Conservation (phyloP, 2,888 invertebrate species). For the Hipparchia semele region DNA sequence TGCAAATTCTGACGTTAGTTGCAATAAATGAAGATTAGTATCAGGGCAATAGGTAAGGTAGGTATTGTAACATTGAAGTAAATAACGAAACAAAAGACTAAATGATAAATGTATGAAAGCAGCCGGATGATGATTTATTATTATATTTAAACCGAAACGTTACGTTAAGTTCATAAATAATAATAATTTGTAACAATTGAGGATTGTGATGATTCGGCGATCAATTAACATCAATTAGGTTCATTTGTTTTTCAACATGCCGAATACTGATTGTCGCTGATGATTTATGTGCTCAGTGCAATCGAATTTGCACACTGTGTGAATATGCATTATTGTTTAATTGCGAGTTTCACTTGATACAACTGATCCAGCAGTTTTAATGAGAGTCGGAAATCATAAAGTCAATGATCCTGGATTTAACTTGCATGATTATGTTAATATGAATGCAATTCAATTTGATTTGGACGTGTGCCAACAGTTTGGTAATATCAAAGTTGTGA, state of each 20-base stretch:
- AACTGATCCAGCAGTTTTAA: constrained; percentile 6
- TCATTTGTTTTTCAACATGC: constrained; percentile 29
- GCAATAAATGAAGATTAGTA: background rate
- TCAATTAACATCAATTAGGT: constrained; percentile 29
- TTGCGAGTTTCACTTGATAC: constrained; percentile 20
- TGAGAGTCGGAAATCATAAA: constrained; percentile 21
- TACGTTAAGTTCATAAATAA: background rate
- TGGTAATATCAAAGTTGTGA: constrained; percentile 19
- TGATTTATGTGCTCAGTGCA: constrained; percentile 23
- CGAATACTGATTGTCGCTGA: constrained; percentile 25
- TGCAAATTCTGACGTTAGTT: background rate
- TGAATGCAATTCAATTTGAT: constrained; percentile 26
- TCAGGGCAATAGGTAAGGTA: background rate
- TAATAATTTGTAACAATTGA: background rate
- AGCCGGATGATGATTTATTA: background rate
- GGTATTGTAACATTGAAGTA: background rate
- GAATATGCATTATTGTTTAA: constrained; percentile 20
- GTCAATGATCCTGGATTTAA: constrained; percentile 20
- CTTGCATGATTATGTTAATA: constrained; percentile 19
- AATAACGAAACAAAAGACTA: background rate
- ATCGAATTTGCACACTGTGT: constrained; percentile 25
- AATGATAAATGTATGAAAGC: background rate
- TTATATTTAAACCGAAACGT: background rate
- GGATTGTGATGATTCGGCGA: constrained; percentile 10
- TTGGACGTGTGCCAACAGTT: constrained; percentile 24